Evolutionary conservation across 2,797 vertebrate species (phyloP).

Genomic region (Hybognathus amarus): DNA sequence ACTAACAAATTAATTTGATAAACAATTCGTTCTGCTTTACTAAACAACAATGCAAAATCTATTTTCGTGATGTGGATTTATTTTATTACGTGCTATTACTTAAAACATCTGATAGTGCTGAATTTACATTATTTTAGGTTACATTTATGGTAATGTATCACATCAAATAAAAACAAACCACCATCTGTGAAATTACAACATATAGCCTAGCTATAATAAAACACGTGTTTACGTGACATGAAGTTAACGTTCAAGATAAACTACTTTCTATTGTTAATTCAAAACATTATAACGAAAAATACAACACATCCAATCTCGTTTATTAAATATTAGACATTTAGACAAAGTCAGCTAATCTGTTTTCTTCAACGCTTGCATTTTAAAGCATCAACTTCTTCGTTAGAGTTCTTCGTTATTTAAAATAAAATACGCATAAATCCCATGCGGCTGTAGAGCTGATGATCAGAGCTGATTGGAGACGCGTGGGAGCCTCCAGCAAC

Average conservation of each 20-base stretch:
- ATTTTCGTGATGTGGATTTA: not conserved
- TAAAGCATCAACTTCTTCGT: not conserved
- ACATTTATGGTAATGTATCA: not conserved
- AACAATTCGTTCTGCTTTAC: not conserved
- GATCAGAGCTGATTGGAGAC: conserved; percentile 48
- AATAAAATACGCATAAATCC: not conserved
- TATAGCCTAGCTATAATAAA: not conserved
- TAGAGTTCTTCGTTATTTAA: no score
- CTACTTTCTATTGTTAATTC: conserved; percentile 7
- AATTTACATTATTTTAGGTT: not conserved
- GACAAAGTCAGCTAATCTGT: not conserved
- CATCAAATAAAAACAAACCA: not conserved
- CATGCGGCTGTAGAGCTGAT: conserved; percentile 21
- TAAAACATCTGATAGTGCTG: not conserved
- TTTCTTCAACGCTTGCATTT: not conserved
- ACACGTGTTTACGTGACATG: not conserved
- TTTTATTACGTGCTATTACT: not conserved
- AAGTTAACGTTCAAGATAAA: not conserved
- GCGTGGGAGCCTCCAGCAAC: conserved; percentile 86
- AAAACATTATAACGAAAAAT: conserved; percentile 19
- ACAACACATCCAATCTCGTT: not conserved
- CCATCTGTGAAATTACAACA: not conserved
- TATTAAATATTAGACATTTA: not conserved
- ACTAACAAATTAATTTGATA: not conserved
- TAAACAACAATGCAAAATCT: not conserved